Base-by-base conservation (phyloP, 2,113 vertebrate genomes). In the Cinclus mexicanus region DNA sequence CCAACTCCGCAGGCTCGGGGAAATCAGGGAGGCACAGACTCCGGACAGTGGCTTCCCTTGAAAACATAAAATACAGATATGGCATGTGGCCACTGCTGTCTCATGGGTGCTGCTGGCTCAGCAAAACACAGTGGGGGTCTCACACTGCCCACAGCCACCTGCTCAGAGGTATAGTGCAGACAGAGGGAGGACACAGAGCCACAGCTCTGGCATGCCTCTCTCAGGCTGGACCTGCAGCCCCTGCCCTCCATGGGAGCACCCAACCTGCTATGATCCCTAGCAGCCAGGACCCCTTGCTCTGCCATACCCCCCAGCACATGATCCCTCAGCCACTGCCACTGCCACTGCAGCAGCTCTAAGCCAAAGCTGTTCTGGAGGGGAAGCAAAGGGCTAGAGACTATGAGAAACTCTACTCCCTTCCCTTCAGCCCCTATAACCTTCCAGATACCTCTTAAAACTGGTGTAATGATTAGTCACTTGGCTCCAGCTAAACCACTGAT, bases 1-100 rank as follows among this genome's bases (percentile, higher is more conserved):
- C 89, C 69, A 98, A 33, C 6, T 97, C 95, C 44, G 97, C 5
- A 0, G 97, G 96, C 87, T 98, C 95, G 3, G 97, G 97, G 64
- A 98, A 97, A 37, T 97, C 94, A 0, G 97, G 97, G 16, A 98
- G 83, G 44, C 97, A 97, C 75, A 98, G 70, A 52, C 96, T 97
- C 37, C 95, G 72, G 59, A 97, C 74, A 9, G 96, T 97, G 59
- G 94, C 78, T 97, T 97, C 93, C 93, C 97, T 97, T 78, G 56
- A 50, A 83, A 90, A 56, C 13, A 72, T 83, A 6, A 85, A 56
- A 91, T 9, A 37, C 28, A 22, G 2, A 39, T 2, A 9, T 1
- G 46, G n/a, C 12, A 4, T 0, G 2, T 14, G 42, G 46, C 37
- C 49, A 21, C 4, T 18, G 37, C 57, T 13, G 18, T 10, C 71